phyloP scores from a whole-genome alignment of 2,888 invertebrate genomes.

The Conus canariensis region DNA sequence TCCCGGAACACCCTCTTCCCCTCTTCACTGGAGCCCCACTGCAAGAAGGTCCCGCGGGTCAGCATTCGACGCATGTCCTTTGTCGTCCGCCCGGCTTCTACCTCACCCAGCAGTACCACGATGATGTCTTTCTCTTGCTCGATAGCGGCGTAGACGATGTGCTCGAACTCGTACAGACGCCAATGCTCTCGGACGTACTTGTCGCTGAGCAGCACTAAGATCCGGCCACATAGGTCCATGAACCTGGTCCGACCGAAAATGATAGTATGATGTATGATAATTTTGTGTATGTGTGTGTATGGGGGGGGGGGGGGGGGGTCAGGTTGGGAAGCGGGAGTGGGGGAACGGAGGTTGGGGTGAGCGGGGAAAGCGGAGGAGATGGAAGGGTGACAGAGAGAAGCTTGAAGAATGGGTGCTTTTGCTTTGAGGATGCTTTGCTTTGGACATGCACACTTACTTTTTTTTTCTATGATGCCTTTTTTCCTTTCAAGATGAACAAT shows the following conservation, averaged over 20 bases:
- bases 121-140: slow-evolving; percentile 36
- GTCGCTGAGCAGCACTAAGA: slow-evolving; percentile 35
- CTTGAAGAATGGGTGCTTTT: too few species aligned
- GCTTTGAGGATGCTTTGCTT: too few species aligned
- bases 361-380: too few species aligned
- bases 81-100: slow-evolving; percentile 31
- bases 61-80: slow-evolving; percentile 40
- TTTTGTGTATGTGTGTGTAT: too few species aligned
- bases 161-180: slow-evolving; percentile 39
- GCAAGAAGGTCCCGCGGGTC: slow-evolving; percentile 31
- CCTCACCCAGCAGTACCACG: slow-evolving; percentile 33
- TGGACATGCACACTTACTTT: too few species aligned
- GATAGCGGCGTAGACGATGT: slow-evolving; percentile 37
- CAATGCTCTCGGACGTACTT: slow-evolving; percentile 21
- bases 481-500: too few species aligned
- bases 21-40: slow-evolving; percentile 26
- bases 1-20: slow-evolving; percentile 13
- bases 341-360: too few species aligned
- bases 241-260: background rate
- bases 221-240: slow-evolving; percentile 32
- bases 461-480: too few species aligned
- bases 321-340: too few species aligned
- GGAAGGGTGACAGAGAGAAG: too few species aligned
- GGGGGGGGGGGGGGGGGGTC: too few species aligned
- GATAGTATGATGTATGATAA: too few species aligned